Percentiles rank a stretch among this genome's conserved stretches.
These are phyloP conservation scores for Antitype chi DNA, from an alignment of 2,888 invertebrate species.

Conservation along the genomic window DNA sequence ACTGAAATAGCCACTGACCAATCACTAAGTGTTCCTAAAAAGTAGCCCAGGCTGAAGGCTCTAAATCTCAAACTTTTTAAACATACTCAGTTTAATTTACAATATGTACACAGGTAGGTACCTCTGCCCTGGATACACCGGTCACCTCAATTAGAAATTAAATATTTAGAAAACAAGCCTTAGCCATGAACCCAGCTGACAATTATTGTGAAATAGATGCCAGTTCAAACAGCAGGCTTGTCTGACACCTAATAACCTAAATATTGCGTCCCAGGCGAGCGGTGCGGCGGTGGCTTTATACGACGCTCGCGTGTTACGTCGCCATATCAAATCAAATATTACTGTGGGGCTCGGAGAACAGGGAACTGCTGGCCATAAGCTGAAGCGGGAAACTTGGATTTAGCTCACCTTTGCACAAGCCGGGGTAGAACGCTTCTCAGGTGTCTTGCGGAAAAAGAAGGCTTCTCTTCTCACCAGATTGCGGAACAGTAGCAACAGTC, in stretches of 20 bases:
- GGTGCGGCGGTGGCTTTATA: slow-evolving; percentile 63
- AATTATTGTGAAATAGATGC: slow-evolving; percentile 40
- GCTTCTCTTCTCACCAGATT: no score
- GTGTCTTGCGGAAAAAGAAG: no score
- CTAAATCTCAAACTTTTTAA: not conserved
- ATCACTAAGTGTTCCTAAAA: not conserved
- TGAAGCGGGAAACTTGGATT: not conserved
- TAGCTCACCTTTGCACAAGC: not conserved
- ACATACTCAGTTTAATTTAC: not conserved
- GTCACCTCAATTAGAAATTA: slow-evolving; percentile 10
- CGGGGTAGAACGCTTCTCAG: no score
- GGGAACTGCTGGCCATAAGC: slow-evolving; percentile 13
- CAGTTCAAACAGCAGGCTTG: slow-evolving; percentile 62
- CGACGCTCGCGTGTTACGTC: slow-evolving; percentile 71
- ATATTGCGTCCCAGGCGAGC: slow-evolving; percentile 67
- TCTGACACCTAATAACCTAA: slow-evolving; percentile 73
- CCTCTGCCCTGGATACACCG: not conserved
- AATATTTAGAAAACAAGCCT: slow-evolving; percentile 4
- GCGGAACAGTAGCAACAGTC: no score
- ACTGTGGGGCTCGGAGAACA: slow-evolving; percentile 66
- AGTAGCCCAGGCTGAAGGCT: not conserved
- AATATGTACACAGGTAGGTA: no score
- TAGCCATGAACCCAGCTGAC: not conserved
- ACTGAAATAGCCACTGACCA: no score
- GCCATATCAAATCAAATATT: slow-evolving; percentile 73